phyloP scores from a whole-genome alignment of 2,888 invertebrate genomes.

The Amblyjoppa fuscipennis region DNA sequence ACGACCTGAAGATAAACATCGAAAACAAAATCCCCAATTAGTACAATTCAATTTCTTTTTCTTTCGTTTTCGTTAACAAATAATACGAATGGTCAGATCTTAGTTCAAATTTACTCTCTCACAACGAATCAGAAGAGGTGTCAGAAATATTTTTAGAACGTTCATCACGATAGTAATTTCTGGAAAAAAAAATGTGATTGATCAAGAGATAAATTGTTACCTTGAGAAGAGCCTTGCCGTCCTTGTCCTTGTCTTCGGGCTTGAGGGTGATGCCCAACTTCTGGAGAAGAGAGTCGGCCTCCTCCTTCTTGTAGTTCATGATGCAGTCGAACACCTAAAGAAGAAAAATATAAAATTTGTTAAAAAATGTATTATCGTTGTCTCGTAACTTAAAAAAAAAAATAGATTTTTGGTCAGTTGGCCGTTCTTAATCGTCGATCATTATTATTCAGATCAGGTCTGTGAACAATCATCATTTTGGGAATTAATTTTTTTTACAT shows the following conservation, averaged over 20 bases:
- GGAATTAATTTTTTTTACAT: background rate
- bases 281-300: slow-evolving; percentile 93
- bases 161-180: slow-evolving; percentile 75
- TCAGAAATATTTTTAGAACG: slow-evolving; percentile 81
- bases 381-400: background rate
- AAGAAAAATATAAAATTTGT: slow-evolving; percentile 56
- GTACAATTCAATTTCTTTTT: background rate
- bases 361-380: slow-evolving; percentile 11
- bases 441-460: slow-evolving; percentile 77
- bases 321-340: slow-evolving; percentile 90
- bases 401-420: slow-evolving; percentile 64
- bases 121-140: slow-evolving; percentile 83
- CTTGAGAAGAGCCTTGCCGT: slow-evolving; percentile 98
- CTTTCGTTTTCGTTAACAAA: background rate
- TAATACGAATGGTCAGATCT: slow-evolving; percentile 71
- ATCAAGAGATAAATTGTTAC: slow-evolving; percentile 82
- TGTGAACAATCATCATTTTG: slow-evolving; percentile 80
- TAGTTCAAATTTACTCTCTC: slow-evolving; percentile 75
- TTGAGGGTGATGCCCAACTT: slow-evolving; percentile 97
- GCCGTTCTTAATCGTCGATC: slow-evolving; percentile 72
- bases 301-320: slow-evolving; percentile 98
- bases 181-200: background rate
- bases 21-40: slow-evolving; percentile 4
- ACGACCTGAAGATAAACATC: slow-evolving; percentile 89
- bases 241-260: slow-evolving; percentile 98